Percentiles rank a stretch among this genome's conserved stretches.
Evolutionary conservation across 2,113 vertebrate genomes (phyloP).

Genomic region (Eleginops maclovinus): DNA sequence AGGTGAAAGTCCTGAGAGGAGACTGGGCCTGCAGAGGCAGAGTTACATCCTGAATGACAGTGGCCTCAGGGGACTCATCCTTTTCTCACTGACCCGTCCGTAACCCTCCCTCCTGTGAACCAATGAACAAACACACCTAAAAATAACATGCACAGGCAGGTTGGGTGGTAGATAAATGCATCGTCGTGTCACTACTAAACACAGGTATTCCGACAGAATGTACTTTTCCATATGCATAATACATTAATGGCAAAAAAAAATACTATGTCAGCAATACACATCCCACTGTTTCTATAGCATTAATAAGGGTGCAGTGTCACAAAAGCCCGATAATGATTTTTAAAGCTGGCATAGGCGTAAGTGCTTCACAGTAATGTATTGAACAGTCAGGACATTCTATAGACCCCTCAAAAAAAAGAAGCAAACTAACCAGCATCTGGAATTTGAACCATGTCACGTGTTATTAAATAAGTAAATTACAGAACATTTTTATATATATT

Average conservation of each 20-base stretch:
- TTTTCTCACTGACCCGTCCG: constrained; percentile 63
- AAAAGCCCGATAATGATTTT: constrained; percentile 55
- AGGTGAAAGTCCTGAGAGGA: constrained; percentile 61
- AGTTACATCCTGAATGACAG: constrained; percentile 51
- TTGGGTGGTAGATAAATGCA: constrained; percentile 15
- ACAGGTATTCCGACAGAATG: constrained; percentile 39
- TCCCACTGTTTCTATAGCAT: constrained; percentile 34
- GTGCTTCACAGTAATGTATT: constrained; percentile 39
- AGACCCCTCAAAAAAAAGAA: constrained; percentile 42
- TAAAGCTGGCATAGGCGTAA: constrained; percentile 30
- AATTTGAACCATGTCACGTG: constrained; percentile 41
- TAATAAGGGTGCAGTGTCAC: constrained; percentile 21
- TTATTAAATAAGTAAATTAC: constrained; percentile 20
- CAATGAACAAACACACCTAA: constrained; percentile 48
- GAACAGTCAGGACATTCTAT: constrained; percentile 49
- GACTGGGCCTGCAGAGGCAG: constrained; percentile 52
- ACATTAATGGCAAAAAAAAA: constrained; percentile 36
- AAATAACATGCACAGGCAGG: constrained; percentile 61
- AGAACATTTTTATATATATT: constrained; percentile 10
- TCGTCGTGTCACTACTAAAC: constrained; percentile 31
- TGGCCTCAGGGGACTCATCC: constrained; percentile 53
- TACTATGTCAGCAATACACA: constrained; percentile 11
- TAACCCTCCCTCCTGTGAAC: constrained; percentile 56
- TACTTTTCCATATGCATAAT: constrained; percentile 9
- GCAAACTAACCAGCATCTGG: constrained; percentile 36